Percentiles rank a stretch among this genome's conserved stretches.
These are phyloP conservation scores for Embidobia sp. DNA, from an alignment of 2,888 invertebrate species.

Conservation along the genomic window DNA sequence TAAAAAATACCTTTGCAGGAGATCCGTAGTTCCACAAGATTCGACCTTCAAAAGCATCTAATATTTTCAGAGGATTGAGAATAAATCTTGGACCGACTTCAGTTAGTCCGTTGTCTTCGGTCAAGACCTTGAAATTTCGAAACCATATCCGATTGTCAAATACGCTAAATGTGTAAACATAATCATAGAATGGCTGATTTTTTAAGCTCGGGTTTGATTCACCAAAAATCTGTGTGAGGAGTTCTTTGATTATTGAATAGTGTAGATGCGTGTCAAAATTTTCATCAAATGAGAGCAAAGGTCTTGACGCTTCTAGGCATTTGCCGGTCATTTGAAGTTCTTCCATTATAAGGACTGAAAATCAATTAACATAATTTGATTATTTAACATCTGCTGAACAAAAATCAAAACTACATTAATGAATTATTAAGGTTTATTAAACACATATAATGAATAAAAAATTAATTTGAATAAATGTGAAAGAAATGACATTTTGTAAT, in stretches of 20 bases:
- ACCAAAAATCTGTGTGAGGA: slow-evolving; percentile 93
- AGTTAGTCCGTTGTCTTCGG: slow-evolving; percentile 96
- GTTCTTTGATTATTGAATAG: slow-evolving; percentile 89
- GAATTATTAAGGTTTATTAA: no score
- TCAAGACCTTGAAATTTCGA: slow-evolving; percentile 98
- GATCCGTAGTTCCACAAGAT: slow-evolving; percentile 97
- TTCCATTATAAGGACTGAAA: slow-evolving; percentile 95
- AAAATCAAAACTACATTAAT: no score
- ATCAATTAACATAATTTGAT: no score
- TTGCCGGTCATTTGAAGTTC: slow-evolving; percentile 99
- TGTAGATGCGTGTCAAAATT: slow-evolving; percentile 89
- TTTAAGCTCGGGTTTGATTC: slow-evolving; percentile 98
- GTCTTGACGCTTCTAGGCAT: slow-evolving; percentile 96
- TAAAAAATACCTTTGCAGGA: slow-evolving; percentile 88
- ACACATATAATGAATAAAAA: no score
- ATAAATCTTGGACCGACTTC: slow-evolving; percentile 96
- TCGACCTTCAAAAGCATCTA: slow-evolving; percentile 96
- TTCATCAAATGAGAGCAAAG: slow-evolving; percentile 96
- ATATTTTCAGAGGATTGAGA: slow-evolving; percentile 94
- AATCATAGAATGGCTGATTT: slow-evolving; percentile 99
- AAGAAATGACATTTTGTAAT: no score
- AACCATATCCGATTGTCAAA: slow-evolving; percentile 98
- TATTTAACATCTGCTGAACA: no score
- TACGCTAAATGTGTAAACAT: slow-evolving; percentile 95
- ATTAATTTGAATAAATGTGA: no score